phyloP scores from a whole-genome alignment of 2,113 vertebrate genomes.

The Coracopsis vasa region DNA sequence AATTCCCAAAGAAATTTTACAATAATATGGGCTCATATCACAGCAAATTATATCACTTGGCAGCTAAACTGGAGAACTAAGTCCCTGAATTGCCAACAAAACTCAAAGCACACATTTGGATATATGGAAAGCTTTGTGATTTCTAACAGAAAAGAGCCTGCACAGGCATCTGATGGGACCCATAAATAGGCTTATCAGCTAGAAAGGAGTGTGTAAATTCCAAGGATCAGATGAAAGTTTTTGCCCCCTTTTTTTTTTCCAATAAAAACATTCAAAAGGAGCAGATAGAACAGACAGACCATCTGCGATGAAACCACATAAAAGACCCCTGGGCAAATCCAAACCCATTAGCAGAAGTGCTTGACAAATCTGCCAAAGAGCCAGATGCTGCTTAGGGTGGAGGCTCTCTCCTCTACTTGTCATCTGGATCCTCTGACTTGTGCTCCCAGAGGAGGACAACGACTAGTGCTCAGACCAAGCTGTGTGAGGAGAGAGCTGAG shows the following conservation, averaged over 20 bases:
- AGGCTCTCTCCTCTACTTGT: constrained; percentile 21
- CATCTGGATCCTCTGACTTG: constrained; percentile 43
- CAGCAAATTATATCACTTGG: constrained; percentile 30
- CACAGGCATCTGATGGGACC: constrained; percentile 32
- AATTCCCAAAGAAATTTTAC: constrained; percentile 28
- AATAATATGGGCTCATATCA: constrained; percentile 3
- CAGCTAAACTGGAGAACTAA: constrained; percentile 24
- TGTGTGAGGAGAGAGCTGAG: background rate
- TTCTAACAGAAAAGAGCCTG: constrained; percentile 32
- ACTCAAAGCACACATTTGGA: background rate
- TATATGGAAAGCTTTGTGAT: constrained; percentile 22
- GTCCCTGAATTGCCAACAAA: constrained; percentile 14
- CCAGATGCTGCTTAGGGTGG: constrained; percentile 64
- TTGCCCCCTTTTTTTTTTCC: background rate
- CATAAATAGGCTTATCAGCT: constrained; percentile 58
- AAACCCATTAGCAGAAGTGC: constrained; percentile 71
- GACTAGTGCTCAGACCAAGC: background rate
- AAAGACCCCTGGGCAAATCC: constrained; percentile 70
- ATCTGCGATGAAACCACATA: constrained; percentile 72
- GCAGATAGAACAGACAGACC: constrained; percentile 59
- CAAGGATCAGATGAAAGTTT: constrained; percentile 15
- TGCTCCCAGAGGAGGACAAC: constrained; percentile 21
- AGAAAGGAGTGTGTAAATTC: constrained; percentile 10
- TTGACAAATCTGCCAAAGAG: constrained; percentile 66
- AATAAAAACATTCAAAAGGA: constrained; percentile 56